Evolutionary conservation across 2,888 invertebrate genomes (phyloP), one percentile per base, ranked within the genome.

Genomic region (Heteromyza rotundicornis): DNA sequence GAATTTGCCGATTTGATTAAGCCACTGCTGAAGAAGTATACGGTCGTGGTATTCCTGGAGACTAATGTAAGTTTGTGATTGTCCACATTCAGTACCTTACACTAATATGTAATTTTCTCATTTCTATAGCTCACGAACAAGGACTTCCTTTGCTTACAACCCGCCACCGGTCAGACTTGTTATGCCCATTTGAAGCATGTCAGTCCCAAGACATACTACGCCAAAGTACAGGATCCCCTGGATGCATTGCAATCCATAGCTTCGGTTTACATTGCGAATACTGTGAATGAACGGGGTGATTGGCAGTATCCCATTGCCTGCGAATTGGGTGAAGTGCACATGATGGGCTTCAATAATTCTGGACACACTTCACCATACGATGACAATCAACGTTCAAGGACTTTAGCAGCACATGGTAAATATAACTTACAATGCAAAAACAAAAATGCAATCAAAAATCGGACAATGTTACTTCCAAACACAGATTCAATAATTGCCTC

Each of bases 141-240:
- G 22, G 69, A 75, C 27, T 65, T 76, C 1, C 61, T 61, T 24
- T 76, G 75, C 16, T 2, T 1, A 0, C 19, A 57, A 1, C 2
- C 50, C 0, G 10, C 27, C 1, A 59, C 60, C 2, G 17, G 23
- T 8, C 5, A 27, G 12, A 47, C 35, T 0, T 76, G 77, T 22
- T 74, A 65, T 64, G 7, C 47, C 1, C 63, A 59, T 40, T n/a
- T 74, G 54, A 55, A 59, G 7, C 3, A 44, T 0, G 23, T 62
- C 1, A 2, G 36, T 3, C 65, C 64, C 1, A 56, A 57, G 12
- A 65, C 53, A 5, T 76, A 64, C 20, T 73, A 64, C 32, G 68
- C 62, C 16, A 67, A 67, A 51, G 66, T 76, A 47, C 50, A 67
- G 2, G 53, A 57, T 2, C 75, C 75, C 0, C 1, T 68, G 0